A percentile compares a stretch with the other conserved stretches of the same genome.
Conservation (phyloP, 2,888 invertebrate species). For the Diachrysia chrysitis region DNA sequence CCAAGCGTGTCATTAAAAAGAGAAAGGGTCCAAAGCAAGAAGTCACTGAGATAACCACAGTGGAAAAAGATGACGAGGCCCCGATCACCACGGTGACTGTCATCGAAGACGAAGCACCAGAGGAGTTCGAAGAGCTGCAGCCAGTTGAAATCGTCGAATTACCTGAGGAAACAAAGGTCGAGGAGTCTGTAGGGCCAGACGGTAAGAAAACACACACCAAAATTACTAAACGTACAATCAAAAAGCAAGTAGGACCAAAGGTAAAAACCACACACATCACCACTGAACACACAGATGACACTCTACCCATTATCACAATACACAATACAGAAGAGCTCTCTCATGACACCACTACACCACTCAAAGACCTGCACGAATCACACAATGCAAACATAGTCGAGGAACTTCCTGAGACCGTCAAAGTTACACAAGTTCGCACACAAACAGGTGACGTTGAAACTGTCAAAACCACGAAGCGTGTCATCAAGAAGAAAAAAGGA, state of each 20-base stretch:
- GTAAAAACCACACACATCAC: slow-evolving; percentile 52
- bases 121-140: not conserved
- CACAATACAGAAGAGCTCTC: slow-evolving; percentile 15
- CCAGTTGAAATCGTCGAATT: not conserved
- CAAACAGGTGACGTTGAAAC: not conserved
- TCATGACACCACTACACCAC: slow-evolving; percentile 16
- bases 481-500: not conserved
- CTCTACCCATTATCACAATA: slow-evolving; percentile 6
- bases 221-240: slow-evolving; percentile 63
- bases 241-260: slow-evolving; percentile 67
- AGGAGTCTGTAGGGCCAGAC: slow-evolving; percentile 28
- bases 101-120: not conserved
- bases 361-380: slow-evolving; percentile 59
- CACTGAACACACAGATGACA: slow-evolving; percentile 20
- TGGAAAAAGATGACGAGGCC: not conserved
- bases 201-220: slow-evolving; percentile 41
- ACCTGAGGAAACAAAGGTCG: not conserved
- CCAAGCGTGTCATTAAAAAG: not conserved
- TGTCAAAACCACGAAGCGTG: not conserved
- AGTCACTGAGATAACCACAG: not conserved
- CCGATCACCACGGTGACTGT: not conserved
- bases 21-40: not conserved
- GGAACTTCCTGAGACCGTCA: not conserved
- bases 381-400: not conserved
- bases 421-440: not conserved